Base-by-base conservation (phyloP, 2,888 invertebrate species). In the Agriopis marginaria region DNA sequence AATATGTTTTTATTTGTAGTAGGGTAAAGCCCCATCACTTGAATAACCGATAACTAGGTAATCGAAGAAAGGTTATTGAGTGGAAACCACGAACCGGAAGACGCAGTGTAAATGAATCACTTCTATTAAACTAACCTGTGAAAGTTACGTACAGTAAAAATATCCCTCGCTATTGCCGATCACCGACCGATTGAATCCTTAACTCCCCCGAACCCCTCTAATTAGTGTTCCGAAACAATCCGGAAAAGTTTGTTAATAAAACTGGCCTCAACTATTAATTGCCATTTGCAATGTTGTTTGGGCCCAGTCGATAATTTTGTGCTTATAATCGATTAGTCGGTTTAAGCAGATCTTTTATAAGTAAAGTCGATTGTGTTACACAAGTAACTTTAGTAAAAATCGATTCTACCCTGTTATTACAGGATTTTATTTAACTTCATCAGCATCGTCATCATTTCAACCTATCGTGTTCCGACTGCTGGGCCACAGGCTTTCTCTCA, bases 211-310 rank as follows among this genome's bases (percentile, higher is more conserved):
- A 54, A 63, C 55, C 60, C 45, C 50, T 65, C 76, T 86, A 86
- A 87, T 87, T 86, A 86, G 82, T 82, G 82, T 83, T 80, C 72
- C 68, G 71, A 77, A 80, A 82, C 82, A 81, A 83, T 81, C 74
- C 77, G 76, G 77, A 80, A 82, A 86, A 86, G 84, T 86, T 86
- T 81, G 76, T 83, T 84, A 82, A 83, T 79, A 77, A 82, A 81
- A 83, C 82, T 82, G 77, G 69, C 77, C 75, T 76, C 75, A 84
- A 84, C 84, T 86, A 83, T 80, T 83, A 84, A 85, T 84, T 84
- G 83, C 77, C 75, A 73, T 78, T 78, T 81, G 73, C 78, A 79
- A 76, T 78, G 76, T 68, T 71, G 61, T 62, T 51, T 44, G 64
- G 14, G 53, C 14, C 42, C 59, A 59, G 32, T 59, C 63, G 66